Conservation (phyloP, 2,113 vertebrate species). For the Melanerpes aurifrons region DNA sequence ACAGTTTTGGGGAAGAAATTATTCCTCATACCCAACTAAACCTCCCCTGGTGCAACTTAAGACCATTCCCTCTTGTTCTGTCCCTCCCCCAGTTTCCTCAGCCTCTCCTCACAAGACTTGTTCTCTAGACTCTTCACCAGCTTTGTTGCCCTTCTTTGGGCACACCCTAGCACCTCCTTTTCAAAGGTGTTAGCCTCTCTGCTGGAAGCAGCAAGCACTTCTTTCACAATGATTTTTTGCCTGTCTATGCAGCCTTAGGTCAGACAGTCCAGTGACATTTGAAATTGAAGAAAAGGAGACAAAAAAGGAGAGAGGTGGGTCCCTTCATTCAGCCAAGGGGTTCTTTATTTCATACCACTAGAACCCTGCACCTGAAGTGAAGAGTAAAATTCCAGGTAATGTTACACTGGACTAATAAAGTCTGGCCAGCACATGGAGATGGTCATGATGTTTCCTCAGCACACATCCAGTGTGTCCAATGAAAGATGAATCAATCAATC, state of each 20-base stretch:
- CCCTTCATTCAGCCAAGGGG: rapidly evolving
- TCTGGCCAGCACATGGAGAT: background rate
- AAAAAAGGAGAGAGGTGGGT: rapidly evolving
- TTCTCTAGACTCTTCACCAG: no score
- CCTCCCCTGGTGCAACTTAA: no score
- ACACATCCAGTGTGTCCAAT: background rate
- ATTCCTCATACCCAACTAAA: no score
- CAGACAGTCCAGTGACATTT: background rate
- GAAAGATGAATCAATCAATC: background rate
- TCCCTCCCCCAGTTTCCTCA: no score
- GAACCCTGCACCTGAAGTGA: background rate
- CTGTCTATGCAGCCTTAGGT: background rate
- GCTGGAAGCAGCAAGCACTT: background rate
- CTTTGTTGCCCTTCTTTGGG: no score
- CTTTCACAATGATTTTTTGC: background rate
- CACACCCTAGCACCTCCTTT: no score
- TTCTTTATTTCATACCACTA: background rate
- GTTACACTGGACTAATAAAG: background rate
- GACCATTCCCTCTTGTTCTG: no score
- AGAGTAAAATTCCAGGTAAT: background rate
- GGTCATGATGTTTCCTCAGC: background rate
- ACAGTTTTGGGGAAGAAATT: no score
- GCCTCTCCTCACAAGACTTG: no score
- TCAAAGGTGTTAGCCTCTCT: background rate
- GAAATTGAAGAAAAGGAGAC: background rate